These are phyloP conservation scores for Strigamia maritima DNA, from an alignment of 2,888 invertebrate genomes.

Conservation along the genomic window DNA sequence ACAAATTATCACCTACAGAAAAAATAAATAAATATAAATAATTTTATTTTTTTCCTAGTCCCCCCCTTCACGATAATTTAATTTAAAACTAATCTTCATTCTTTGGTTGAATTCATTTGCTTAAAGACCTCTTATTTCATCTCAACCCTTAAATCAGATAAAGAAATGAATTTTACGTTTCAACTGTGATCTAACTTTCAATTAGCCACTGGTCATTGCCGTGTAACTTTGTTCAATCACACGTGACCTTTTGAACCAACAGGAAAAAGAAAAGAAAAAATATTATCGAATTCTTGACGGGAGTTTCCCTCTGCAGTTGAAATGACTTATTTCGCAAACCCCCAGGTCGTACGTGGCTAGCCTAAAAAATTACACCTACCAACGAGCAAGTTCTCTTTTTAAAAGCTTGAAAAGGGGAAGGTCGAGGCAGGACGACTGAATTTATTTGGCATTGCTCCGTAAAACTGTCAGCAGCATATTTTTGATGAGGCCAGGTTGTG, in stretches of 20 bases:
- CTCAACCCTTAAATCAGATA: not conserved
- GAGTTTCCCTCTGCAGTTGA: conserved; percentile 25
- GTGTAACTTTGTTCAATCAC: not conserved
- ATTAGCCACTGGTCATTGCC: conserved; percentile 25
- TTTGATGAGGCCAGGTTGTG: conserved; percentile 12
- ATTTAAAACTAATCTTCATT: conserved; percentile 24
- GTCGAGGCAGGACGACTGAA: conserved; percentile 24
- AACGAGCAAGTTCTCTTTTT: conserved; percentile 6
- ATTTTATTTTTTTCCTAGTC: too few species aligned
- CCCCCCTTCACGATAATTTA: not conserved
- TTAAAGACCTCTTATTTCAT: not conserved
- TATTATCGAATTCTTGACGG: conserved; percentile 31
- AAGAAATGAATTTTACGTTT: not conserved
- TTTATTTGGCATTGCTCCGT: conserved; percentile 33
- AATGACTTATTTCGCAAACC: conserved; percentile 28
- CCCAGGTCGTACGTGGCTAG: conserved; percentile 12
- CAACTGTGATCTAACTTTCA: not conserved
- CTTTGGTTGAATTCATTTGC: not conserved
- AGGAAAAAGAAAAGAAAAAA: conserved; percentile 5
- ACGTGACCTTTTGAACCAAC: conserved; percentile 18
- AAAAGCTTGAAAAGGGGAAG: conserved; percentile 22
- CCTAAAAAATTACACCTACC: not conserved
- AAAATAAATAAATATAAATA: not conserved
- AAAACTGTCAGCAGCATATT: conserved; percentile 36
- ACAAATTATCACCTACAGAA: not conserved